Base-by-base conservation (phyloP, 2,888 invertebrate species). In the Yponomeuta sedellus region DNA sequence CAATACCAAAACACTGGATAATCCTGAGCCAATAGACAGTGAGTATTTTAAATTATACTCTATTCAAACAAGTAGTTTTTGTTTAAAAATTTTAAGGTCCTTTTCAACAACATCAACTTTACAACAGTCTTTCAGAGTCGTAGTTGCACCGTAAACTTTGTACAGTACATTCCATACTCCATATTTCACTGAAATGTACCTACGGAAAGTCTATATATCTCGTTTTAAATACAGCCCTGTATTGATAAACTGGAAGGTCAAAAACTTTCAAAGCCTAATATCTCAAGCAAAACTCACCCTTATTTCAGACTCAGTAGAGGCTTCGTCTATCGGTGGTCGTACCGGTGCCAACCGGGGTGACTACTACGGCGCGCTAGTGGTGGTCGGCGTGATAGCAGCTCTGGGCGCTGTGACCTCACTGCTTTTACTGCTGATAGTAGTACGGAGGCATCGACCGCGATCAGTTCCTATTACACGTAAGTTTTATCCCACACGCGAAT, bases 331-430 rank as follows among this genome's bases (percentile, higher is more conserved):
- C 52, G 92, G 91, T 64, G 77, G 80, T 11, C 75, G 78, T 1
- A 75, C 75, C 3, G 71, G 77, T 0, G 76, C 81, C 0, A 61
- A 62, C 34, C 82, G 85, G 67, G 95, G 95, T 25, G 96, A 96
- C 85, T 98, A 97, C 86, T 97, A 97, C 82, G 96, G 96, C 58
- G 96, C 97, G 8, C 87, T 98, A 75, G 97, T 97, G 57, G 96
- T 96, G 59, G 97, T 97, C 16, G 97, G 97, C 3, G 96, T 97
- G 70, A 93, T 98, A 70, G 97, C 97, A 10, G 95, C 97, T 11
- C 88, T 97, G 67, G 96, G 97, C 20, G 96, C 97, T 70, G 92
- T 97, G 73, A 95, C 96, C 34, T 96, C 97, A 8, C 86, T 97
- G 63, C 94, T 97, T 66, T 88, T 97, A 64, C 89, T 97, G 63